Conservation (phyloP, 1,140 invertebrate species). For the Hylaeus anthracinus region DNA sequence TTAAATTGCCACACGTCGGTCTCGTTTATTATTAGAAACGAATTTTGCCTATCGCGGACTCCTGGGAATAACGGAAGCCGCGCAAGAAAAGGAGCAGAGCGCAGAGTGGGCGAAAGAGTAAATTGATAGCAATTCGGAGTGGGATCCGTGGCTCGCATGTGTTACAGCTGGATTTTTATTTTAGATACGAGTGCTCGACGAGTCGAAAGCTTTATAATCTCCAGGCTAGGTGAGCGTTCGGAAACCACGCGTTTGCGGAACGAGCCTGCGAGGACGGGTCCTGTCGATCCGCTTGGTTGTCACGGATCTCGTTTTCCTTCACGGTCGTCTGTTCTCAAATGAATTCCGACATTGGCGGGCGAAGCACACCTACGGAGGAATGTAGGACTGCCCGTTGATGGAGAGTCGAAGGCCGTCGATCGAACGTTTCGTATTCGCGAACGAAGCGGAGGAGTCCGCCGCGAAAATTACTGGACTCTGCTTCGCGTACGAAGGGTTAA, state of each 20-base stretch:
- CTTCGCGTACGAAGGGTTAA: background rate
- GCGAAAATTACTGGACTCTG: background rate
- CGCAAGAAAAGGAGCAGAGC: background rate
- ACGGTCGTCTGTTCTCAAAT: constrained; percentile 23
- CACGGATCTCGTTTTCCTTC: background rate
- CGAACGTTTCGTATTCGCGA: constrained; percentile 24
- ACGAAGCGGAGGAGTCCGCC: background rate
- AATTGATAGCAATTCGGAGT: constrained; percentile 33
- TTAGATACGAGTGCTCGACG: background rate
- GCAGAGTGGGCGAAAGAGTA: constrained; percentile 21
- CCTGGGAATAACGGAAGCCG: background rate
- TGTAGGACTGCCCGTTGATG: constrained; percentile 46
- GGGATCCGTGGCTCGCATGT: constrained; percentile 31
- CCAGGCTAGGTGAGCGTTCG: background rate
- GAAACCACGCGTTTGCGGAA: background rate
- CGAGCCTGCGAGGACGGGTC: background rate
- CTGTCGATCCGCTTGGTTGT: background rate
- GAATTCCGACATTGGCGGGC: constrained; percentile 30
- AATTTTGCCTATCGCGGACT: background rate
- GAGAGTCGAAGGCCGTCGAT: constrained; percentile 37
- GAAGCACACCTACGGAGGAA: constrained; percentile 42
- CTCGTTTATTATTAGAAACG: too few species aligned
- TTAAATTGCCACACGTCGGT: too few species aligned
- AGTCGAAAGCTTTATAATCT: constrained; percentile 33
- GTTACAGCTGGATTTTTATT: constrained; percentile 31